Evolutionary conservation across 2,888 invertebrate genomes (phyloP).

Genomic region (Aspidiotus rigidus): DNA sequence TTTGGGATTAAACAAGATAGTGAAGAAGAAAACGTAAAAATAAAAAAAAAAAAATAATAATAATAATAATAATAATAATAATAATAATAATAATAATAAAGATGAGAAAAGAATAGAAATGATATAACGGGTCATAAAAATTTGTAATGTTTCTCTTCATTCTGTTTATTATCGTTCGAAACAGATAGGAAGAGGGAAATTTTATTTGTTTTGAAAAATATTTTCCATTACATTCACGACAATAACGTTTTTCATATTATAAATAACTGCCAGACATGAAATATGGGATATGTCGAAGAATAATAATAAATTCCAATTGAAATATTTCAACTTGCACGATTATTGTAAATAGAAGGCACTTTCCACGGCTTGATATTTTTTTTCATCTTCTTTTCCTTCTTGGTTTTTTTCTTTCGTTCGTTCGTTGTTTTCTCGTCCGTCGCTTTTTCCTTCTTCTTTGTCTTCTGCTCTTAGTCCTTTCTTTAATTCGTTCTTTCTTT

Average conservation of each 20-base stretch:
- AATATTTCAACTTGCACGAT: slow-evolving; percentile 33
- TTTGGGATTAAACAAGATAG: slow-evolving; percentile 23
- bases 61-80: too few relatives aligned
- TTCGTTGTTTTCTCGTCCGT: not conserved
- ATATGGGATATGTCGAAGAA: slow-evolving; percentile 33
- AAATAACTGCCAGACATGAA: slow-evolving; percentile 34
- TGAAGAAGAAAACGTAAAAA: slow-evolving; percentile 24
- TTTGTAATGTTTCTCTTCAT: slow-evolving; percentile 32
- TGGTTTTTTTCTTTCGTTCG: not conserved
- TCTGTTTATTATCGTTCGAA: slow-evolving; percentile 29
- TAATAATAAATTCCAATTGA: slow-evolving; percentile 34
- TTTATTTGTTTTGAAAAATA: slow-evolving; percentile 34
- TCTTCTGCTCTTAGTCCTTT: not conserved
- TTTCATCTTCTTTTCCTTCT: not conserved
- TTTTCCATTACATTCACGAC: slow-evolving; percentile 34
- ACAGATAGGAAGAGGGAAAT: slow-evolving; percentile 27
- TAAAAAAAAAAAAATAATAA: slow-evolving; percentile 29
- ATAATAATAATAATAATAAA: too few relatives aligned
- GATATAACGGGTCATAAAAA: slow-evolving; percentile 34
- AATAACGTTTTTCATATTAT: slow-evolving; percentile 34
- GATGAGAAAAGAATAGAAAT: slow-evolving; percentile 26
- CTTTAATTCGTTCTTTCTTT: not conserved
- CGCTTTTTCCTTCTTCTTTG: not conserved
- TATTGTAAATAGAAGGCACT: slow-evolving; percentile 29
- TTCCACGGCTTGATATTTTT: slow-evolving; percentile 9